phyloP scores from a whole-genome alignment of 2,888 invertebrate species.

The Ferrisia virgata region DNA sequence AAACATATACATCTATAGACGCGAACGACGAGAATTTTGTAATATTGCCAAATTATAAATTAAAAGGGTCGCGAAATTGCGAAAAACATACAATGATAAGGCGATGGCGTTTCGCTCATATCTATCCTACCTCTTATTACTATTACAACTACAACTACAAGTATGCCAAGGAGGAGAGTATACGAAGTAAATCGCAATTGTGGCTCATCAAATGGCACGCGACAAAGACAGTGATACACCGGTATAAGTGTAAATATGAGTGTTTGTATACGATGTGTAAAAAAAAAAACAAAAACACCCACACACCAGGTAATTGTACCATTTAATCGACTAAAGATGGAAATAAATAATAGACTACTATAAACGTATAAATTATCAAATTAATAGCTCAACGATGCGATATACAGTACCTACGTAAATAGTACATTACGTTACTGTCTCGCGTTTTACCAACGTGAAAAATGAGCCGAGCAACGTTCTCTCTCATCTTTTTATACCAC shows the following conservation, averaged over 20 bases:
- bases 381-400: background rate
- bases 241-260: background rate
- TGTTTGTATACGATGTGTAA: too few species aligned
- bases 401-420: background rate
- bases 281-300: too few species aligned
- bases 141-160: too few species aligned
- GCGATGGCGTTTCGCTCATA: background rate
- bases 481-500: background rate
- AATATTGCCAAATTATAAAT: constrained; percentile 12
- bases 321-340: background rate
- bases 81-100: background rate
- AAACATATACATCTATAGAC: too few species aligned
- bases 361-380: background rate
- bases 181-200: background rate
- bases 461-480: background rate
- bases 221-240: too few species aligned
- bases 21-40: background rate
- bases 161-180: too few species aligned
- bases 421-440: background rate
- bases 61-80: background rate
- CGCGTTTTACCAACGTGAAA: background rate
- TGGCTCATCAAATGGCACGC: background rate
- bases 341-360: background rate
- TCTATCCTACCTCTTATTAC: too few species aligned
- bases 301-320: background rate